These are phyloP conservation scores for Porites australiensis DNA, from an alignment of 64 coral and sea anemone species.

Conservation along the genomic window DNA sequence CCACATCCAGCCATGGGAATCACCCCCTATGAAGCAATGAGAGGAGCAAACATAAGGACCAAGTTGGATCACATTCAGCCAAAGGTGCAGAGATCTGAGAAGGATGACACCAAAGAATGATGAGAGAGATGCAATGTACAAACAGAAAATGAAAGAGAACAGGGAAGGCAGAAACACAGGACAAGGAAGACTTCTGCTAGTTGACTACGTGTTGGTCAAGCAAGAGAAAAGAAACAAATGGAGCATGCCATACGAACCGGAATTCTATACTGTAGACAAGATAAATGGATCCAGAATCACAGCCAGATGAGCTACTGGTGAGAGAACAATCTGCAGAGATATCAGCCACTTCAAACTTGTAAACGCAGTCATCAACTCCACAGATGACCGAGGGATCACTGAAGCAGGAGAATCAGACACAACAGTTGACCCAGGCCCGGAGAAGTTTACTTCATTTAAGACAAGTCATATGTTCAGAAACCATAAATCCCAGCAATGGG, in stretches of 20 bases:
- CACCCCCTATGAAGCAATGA: conserved; percentile 58
- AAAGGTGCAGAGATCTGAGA: background rate
- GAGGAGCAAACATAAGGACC: conserved; percentile 39
- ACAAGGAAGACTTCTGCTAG: conserved; percentile 3
- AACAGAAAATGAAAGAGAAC: conserved; percentile 50
- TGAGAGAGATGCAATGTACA: conserved; percentile 60
- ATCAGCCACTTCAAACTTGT: conserved; percentile 64
- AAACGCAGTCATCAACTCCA: conserved; percentile 69
- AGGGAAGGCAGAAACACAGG: conserved; percentile 29
- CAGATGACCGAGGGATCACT: conserved; percentile 39
- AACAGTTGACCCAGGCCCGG: background rate
- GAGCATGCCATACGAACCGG: conserved; percentile 70
- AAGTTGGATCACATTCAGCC: conserved; percentile 52
- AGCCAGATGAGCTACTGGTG: conserved; percentile 44
- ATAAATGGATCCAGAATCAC: conserved; percentile 59
- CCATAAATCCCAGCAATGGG: too few species aligned
- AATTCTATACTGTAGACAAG: conserved; percentile 18
- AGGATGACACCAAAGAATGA: conserved; percentile 43
- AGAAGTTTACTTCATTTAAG: too few species aligned
- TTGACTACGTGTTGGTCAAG: conserved; percentile 28
- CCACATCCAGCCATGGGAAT: conserved; percentile 66
- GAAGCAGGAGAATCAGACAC: background rate
- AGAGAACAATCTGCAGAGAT: conserved; percentile 58
- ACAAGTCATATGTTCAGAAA: too few species aligned
- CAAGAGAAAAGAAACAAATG: conserved; percentile 39